Base-by-base conservation (phyloP, 1,140 invertebrate genomes). In the Aphaenogaster floridana region DNA sequence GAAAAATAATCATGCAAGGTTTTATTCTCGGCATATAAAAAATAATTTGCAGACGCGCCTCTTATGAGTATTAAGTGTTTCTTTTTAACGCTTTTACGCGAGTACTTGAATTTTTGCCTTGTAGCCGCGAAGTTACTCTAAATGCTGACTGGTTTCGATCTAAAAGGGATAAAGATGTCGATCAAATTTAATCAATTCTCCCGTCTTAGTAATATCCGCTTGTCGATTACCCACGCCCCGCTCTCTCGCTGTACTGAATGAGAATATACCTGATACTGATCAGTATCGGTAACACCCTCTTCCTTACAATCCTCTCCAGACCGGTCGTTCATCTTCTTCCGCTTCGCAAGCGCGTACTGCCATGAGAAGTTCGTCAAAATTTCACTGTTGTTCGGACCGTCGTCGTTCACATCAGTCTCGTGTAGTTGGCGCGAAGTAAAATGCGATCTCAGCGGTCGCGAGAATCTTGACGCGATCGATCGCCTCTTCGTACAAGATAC, bases 281-380 rank as follows among this genome's bases (percentile, higher is more conserved):
- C 84, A 72, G 79, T 68, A 90, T 90, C 86, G 59, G 85, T 85
- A 90, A 83, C 86, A 54, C 66, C 63, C 52, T 87, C 69, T 76
- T 86, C 66, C 80, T 57, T 76, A 42, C n/a, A 86, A 64, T 48
- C 28, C 64, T 72, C 61, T 50, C 21, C 57, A n/a, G 68, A 21
- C 39, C 64, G 50, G 9, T 13, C 15, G 9, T 34, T 6, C 50
- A 6, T 86, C 71, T 89, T 59, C 59, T 78, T 69, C 76, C 84
- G 79, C 66, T 71, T 88, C 86, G 59, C 74, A 63, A 63, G 52
- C 71, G 79, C 80, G 74, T 61, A 42, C 74, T 52, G 63, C 64
- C 57, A 11, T 11, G 45, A 45, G n/a, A 68, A 57, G 79, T 54
- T 57, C 54, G 34, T 77, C 57, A 88, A 90, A 71, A 86, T 88